Base-by-base conservation (phyloP, 2,888 invertebrate species). In the Parnassius glacialis region DNA sequence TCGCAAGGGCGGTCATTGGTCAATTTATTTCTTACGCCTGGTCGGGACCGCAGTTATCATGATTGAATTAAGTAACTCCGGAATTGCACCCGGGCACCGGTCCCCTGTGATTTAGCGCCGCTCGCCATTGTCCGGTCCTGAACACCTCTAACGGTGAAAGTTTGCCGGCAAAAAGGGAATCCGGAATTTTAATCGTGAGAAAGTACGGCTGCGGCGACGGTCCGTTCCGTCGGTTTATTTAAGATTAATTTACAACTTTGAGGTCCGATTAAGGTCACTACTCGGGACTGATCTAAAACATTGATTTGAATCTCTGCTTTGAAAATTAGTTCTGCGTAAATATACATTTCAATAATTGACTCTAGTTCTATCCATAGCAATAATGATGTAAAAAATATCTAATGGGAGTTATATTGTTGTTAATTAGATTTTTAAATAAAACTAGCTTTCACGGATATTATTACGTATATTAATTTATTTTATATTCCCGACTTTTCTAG, bases 31-130 rank as follows among this genome's bases (percentile, higher is more conserved):
- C 81, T 90, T 86, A 85, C 83, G 77, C 78, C 75, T 73, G 77
- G 69, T 74, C 75, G 78, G 77, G 83, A 79, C 80, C 84, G 84
- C 89, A 86, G 90, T 89, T 90, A 92, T 90, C 90, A 83, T 85
- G 90, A 92, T 91, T 90, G 90, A 91, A 92, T 92, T 89, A 91
- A 87, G 83, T 81, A 82, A 82, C 78, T 71, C 72, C 70, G 75
- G 76, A 74, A 77, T 76, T 78, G 83, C 81, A 77, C 76, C 74
- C 73, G 75, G 72, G 71, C 65, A 61, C 57, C 59, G 64, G 50
- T 57, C 74, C 73, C 70, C 72, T 77, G 80, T 85, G 85, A 88
- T 87, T 87, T 86, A 87, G 81, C 74, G 75, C 69, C 76, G 64
- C 66, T 64, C 63, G 67, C 73, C 72, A 70, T 73, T 74, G 75